These are phyloP conservation scores for Orthosia gracilis DNA, from an alignment of 2,888 invertebrate genomes.

Conservation along the genomic window DNA sequence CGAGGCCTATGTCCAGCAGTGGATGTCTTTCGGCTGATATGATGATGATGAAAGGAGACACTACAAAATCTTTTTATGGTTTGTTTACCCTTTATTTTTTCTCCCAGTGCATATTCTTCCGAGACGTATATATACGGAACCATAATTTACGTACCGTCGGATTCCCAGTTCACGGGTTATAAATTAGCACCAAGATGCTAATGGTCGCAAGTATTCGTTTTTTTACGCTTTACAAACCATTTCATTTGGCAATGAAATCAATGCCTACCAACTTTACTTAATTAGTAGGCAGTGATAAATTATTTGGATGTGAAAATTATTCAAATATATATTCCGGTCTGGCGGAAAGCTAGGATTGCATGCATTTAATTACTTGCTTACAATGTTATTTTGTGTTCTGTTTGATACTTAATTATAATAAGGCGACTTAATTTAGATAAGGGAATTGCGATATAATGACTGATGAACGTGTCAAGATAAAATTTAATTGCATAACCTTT, in stretches of 20 bases:
- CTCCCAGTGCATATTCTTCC: neutral
- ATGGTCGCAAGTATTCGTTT: constrained; percentile 25
- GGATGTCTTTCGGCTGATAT: no score
- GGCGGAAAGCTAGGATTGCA: neutral
- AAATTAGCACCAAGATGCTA: constrained; percentile 29
- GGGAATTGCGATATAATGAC: constrained; percentile 32
- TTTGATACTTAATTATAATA: constrained; percentile 12
- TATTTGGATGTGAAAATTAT: neutral
- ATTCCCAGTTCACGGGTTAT: constrained; percentile 2
- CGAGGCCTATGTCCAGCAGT: no score
- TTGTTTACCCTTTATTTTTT: no score
- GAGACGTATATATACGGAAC: constrained; percentile 1
- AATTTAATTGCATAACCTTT: neutral
- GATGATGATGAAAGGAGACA: no score
- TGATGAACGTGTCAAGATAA: constrained; percentile 14
- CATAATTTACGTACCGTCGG: constrained; percentile 8
- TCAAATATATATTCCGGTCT: constrained; percentile 7
- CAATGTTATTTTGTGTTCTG: neutral
- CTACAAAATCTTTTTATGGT: no score
- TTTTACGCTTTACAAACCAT: constrained; percentile 8
- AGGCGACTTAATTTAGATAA: constrained; percentile 21
- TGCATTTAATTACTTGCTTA: neutral
- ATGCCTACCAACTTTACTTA: neutral
- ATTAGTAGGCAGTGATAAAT: constrained; percentile 17
- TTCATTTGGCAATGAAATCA: constrained; percentile 19